These are phyloP conservation scores for Porites lutea DNA, from an alignment of 64 coral and sea anemone genomes.

Conservation along the genomic window DNA sequence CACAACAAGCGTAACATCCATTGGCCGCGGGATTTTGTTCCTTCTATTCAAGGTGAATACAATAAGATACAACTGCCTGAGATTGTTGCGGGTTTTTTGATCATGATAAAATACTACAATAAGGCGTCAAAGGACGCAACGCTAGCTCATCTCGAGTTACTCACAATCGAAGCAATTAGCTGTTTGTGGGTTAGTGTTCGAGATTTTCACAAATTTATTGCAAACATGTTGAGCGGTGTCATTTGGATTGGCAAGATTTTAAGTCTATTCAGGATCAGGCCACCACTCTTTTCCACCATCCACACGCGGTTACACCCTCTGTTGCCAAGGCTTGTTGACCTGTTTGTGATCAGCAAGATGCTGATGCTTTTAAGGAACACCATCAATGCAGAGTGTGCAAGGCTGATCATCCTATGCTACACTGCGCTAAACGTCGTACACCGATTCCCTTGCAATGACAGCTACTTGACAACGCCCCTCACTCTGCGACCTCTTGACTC, in stretches of 20 bases:
- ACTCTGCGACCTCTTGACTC: too few species aligned
- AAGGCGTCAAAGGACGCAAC: background rate
- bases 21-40: constrained; percentile 30
- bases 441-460: too few species aligned
- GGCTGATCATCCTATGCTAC: constrained; percentile 1
- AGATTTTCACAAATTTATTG: constrained; percentile 24
- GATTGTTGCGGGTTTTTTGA: constrained; percentile 8
- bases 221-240: constrained; percentile 32
- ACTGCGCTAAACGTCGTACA: constrained; percentile 21
- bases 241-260: constrained; percentile 25
- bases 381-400: constrained; percentile 52
- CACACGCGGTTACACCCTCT: constrained; percentile 5
- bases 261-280: background rate
- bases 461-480: too few species aligned
- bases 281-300: constrained; percentile 15
- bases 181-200: constrained; percentile 25
- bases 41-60: background rate
- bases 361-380: background rate
- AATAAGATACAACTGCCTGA: constrained; percentile 12
- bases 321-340: background rate
- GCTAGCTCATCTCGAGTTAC: constrained; percentile 26
- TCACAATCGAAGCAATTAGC: constrained; percentile 20
- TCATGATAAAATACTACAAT: constrained; percentile 8
- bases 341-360: background rate
- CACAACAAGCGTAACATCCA: constrained; percentile 8